Base-by-base conservation (phyloP, 2,888 invertebrate genomes). In the Eupithecia inturbata region DNA sequence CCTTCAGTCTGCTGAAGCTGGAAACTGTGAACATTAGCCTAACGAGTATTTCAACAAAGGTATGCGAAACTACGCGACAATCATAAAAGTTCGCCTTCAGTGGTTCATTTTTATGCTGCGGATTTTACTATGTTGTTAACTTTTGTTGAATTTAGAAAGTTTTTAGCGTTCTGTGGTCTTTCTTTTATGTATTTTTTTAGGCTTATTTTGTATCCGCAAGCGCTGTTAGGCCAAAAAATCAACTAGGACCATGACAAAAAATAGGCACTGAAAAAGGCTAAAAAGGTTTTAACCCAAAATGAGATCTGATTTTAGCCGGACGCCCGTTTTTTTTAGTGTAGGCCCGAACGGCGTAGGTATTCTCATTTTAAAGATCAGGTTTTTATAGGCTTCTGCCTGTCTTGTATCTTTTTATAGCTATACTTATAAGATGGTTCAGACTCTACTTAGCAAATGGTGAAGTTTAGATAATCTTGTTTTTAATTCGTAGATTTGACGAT, bases 41-140 rank as follows among this genome's bases (percentile, higher is more conserved):
- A 80, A 79, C 80, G 80, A 80, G 80, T 79, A 74, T 76, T 77
- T 75, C 77, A 73, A 78, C 78, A 79, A 74, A 79, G 77, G 76
- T 80, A 78, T 80, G 76, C 75, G 76, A 78, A 79, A 73, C 68
- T 60, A 45, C 62, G 76, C 77, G 79, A 79, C 79, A 78, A 77
- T 80, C 78, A 79, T 74, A 72, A 77, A 80, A 80, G 72, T 80
- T 80, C 62, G 70, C 16, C 75, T 66, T 68, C 64, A 71, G 64
- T n/a, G 60, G 67, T 72, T 72, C 75, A 76, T 74, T 78, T 78
- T 80, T 77, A 77, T 80, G 75, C 73, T 72, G 73, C 64, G 45
- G 67, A 39, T 70, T 71, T 72, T 67, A 66, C 63, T 64, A 64
- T 36, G 63, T 36, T 64, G 33, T 33, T 64, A 64, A 64, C 63